These are phyloP conservation scores for Hydrochoerus hydrochaeris DNA, from an alignment of 2,113 vertebrate species.

Conservation along the genomic window DNA sequence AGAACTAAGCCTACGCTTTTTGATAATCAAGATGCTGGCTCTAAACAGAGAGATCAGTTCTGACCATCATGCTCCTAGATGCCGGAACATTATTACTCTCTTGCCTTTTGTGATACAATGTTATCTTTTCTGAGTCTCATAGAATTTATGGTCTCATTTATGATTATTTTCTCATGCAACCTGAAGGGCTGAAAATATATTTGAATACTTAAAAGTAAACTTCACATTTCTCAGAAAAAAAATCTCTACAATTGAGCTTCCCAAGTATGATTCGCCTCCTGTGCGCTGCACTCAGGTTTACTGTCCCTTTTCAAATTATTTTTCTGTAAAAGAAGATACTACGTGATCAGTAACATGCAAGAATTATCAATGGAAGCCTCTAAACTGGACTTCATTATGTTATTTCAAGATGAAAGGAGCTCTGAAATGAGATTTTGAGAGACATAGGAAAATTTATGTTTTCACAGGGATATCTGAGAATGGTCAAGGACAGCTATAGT, in stretches of 20 bases:
- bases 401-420: not conserved
- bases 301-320: not conserved
- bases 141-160: not conserved
- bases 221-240: not conserved
- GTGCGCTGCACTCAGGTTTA: not conserved
- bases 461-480: not conserved
- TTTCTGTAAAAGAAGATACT: not conserved
- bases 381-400: not conserved
- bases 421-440: not conserved
- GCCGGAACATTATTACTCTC: rapidly evolving
- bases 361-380: not conserved
- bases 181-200: not conserved
- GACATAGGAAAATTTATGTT: not conserved
- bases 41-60: not conserved
- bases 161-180: not conserved
- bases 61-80: not conserved
- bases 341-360: not conserved
- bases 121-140: not conserved
- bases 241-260: not conserved
- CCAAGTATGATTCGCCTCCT: rapidly evolving
- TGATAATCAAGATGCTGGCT: not conserved
- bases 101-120: not conserved
- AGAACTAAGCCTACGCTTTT: not conserved
- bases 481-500: not conserved
- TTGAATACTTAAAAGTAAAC: not conserved